phyloP scores from a whole-genome alignment of 2,888 invertebrate genomes.

The Gerris lacustris region DNA sequence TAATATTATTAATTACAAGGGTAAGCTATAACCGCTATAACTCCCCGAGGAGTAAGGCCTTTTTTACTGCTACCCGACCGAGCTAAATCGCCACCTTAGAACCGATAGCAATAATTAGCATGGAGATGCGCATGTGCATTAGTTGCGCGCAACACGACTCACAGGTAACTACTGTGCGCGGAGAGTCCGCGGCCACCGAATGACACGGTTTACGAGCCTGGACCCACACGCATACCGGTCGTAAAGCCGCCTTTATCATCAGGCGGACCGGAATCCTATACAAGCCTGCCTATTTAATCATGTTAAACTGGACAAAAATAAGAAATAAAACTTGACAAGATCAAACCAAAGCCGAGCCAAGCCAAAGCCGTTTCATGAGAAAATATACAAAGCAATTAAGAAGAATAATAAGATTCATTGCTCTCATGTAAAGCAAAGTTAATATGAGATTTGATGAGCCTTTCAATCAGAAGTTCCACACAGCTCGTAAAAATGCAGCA shows the following conservation, averaged over 20 bases:
- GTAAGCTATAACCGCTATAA: neutral
- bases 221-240: neutral
- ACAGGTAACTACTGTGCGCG: neutral
- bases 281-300: neutral
- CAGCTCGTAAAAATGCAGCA: too few relatives aligned
- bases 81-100: neutral
- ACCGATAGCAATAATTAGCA: slow-evolving; percentile 1
- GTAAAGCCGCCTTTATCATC: neutral
- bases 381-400: too few relatives aligned
- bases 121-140: neutral
- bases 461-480: too few relatives aligned
- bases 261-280: neutral
- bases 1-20: slow-evolving; percentile 1
- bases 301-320: neutral
- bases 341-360: too few relatives aligned
- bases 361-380: too few relatives aligned
- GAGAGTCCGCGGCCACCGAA: neutral
- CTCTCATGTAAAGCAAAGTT: too few relatives aligned
- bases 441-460: too few relatives aligned
- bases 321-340: too few relatives aligned
- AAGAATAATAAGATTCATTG: too few relatives aligned
- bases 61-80: neutral
- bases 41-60: neutral
- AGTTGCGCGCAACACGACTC: too few relatives aligned
- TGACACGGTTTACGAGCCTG: slow-evolving; percentile 2